Evolutionary conservation across 2,888 invertebrate genomes (phyloP).

Genomic region (Halictus ligatus): DNA sequence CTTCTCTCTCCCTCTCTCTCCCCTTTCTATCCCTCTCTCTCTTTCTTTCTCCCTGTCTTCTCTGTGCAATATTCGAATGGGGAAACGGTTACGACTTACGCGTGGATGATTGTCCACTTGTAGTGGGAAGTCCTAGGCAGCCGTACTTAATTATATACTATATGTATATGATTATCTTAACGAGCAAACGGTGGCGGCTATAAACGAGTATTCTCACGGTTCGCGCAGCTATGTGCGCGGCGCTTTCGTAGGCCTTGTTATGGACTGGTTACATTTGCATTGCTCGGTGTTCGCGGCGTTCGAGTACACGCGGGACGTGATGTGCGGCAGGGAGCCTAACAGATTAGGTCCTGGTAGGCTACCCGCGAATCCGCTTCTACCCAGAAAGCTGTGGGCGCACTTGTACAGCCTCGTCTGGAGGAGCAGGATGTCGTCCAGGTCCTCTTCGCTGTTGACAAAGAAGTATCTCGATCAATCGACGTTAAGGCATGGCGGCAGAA

Average conservation of each 20-base stretch:
- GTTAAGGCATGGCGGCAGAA: no score
- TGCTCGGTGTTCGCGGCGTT: slow-evolving; percentile 81
- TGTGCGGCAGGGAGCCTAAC: slow-evolving; percentile 81
- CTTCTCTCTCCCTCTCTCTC: not conserved
- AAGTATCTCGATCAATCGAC: not conserved
- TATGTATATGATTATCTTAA: slow-evolving; percentile 29
- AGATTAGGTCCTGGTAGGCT: slow-evolving; percentile 81
- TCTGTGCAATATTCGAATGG: slow-evolving; percentile 51
- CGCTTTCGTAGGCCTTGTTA: slow-evolving; percentile 77
- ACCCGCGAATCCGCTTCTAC: slow-evolving; percentile 85
- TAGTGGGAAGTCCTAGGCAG: slow-evolving; percentile 56
- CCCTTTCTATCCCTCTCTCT: not conserved
- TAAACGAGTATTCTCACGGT: slow-evolving; percentile 42
- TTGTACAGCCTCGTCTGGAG: slow-evolving; percentile 87
- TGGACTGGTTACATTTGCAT: slow-evolving; percentile 81
- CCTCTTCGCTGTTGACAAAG: slow-evolving; percentile 86
- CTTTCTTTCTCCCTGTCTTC: not conserved
- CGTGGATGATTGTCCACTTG: slow-evolving; percentile 66
- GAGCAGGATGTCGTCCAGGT: slow-evolving; percentile 90
- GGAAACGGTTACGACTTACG: slow-evolving; percentile 42
- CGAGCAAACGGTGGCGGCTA: slow-evolving; percentile 29
- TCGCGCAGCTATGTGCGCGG: slow-evolving; percentile 75
- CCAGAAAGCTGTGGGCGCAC: slow-evolving; percentile 87
- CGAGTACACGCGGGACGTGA: slow-evolving; percentile 82
- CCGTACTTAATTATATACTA: slow-evolving; percentile 35